These are phyloP conservation scores for Ormyrus rosae DNA, from an alignment of 2,888 invertebrate genomes.

Conservation along the genomic window DNA sequence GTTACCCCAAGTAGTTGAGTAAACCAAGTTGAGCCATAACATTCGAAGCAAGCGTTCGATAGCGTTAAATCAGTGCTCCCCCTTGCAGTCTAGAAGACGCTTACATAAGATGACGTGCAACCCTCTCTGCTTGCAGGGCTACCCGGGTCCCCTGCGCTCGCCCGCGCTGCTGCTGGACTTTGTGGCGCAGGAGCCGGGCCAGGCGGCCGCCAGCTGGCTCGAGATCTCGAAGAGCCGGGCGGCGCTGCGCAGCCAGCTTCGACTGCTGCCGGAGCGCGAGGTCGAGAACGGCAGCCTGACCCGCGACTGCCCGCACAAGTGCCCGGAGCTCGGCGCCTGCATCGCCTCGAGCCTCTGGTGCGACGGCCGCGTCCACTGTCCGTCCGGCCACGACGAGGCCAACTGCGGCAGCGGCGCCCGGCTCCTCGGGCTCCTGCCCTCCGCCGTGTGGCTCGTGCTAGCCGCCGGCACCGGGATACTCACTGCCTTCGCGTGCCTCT, in stretches of 20 bases:
- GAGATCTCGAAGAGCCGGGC: slow-evolving; percentile 83
- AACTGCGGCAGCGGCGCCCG: slow-evolving; percentile 76
- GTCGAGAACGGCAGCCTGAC: slow-evolving; percentile 67
- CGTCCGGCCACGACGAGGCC: slow-evolving; percentile 82
- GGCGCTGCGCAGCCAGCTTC: slow-evolving; percentile 80
- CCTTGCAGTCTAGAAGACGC: too few relatives aligned
- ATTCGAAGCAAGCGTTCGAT: too few relatives aligned
- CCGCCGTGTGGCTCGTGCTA: slow-evolving; percentile 72
- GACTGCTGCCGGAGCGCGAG: slow-evolving; percentile 74
- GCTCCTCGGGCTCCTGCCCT: slow-evolving; percentile 79
- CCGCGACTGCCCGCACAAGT: slow-evolving; percentile 73
- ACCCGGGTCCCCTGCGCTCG: slow-evolving; percentile 75
- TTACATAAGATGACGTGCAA: too few relatives aligned
- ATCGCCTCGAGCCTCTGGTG: slow-evolving; percentile 75
- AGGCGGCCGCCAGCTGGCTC: slow-evolving; percentile 87
- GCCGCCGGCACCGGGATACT: slow-evolving; percentile 75
- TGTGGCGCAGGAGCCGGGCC: slow-evolving; percentile 84
- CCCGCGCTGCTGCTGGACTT: slow-evolving; percentile 83
- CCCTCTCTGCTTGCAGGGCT: slow-evolving; percentile 46
- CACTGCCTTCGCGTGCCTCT: slow-evolving; percentile 76
- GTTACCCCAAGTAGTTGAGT: too few relatives aligned
- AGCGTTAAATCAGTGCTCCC: too few relatives aligned
- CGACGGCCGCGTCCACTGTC: slow-evolving; percentile 76
- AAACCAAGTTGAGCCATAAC: too few relatives aligned
- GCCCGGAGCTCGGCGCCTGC: slow-evolving; percentile 74